These are phyloP conservation scores for Ramphastos sulfuratus DNA, from an alignment of 2,113 vertebrate species.

Conservation along the genomic window DNA sequence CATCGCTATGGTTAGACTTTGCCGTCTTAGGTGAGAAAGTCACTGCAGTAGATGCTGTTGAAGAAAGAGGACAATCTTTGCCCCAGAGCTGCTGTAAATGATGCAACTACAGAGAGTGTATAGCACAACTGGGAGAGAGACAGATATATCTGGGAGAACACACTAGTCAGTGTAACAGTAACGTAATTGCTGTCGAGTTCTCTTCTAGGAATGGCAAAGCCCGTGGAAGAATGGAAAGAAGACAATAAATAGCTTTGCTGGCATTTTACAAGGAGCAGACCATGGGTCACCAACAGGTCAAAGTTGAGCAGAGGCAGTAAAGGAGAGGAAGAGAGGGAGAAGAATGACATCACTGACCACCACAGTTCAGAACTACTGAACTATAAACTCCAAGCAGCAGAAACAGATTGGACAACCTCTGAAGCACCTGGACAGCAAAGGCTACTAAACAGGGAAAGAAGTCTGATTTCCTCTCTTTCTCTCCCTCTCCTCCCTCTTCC, in stretches of 20 bases:
- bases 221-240: not conserved
- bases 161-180: not conserved
- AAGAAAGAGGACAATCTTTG: not conserved
- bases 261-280: not conserved
- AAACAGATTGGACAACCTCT: not conserved
- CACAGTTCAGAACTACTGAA: accelerated
- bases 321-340: not conserved
- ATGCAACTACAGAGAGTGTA: not conserved
- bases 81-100: not conserved
- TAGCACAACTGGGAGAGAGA: not conserved
- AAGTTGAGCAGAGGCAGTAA: not conserved
- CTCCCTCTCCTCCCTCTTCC: too few species aligned
- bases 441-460: not conserved
- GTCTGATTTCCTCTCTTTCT: not conserved
- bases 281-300: not conserved
- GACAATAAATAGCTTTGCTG: not conserved
- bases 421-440: not conserved
- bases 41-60: not conserved
- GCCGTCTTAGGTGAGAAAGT: not conserved
- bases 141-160: not conserved
- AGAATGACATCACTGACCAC: not conserved
- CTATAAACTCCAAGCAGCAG: not conserved
- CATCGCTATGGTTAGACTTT: not conserved
- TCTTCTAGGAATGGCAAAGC: not conserved
- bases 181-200: not conserved